Evolutionary conservation across 1,140 invertebrate species (phyloP), one percentile per base, ranked within the genome.

Genomic region (Danaus plexippus): DNA sequence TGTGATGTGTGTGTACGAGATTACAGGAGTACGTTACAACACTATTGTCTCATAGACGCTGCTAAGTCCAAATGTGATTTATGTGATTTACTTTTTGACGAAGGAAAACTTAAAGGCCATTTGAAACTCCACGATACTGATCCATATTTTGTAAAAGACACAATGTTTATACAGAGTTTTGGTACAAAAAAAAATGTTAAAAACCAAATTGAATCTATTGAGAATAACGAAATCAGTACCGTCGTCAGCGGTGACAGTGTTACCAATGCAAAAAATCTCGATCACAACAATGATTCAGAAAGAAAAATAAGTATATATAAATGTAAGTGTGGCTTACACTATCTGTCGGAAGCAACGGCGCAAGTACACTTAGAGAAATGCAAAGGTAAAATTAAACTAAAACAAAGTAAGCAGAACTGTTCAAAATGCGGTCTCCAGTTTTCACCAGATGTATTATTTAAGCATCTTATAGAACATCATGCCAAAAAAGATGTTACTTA

Each of bases 391-490:
- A 11, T 45, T 49, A 53, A 52, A 56, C 22, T 10, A 43, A 51
- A 69, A 54, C 67, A 73, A 67, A 45, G n/a, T 47, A 48, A 61
- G 47, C 74, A 79, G 64, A 63, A 57, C 43, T 82, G 79, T 59
- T 67, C 69, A 5, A 79, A 79, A 57, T 82, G 79, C 58, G 60
- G 68, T 45, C 64, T 82, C 12, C 32, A 57, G 8, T 82, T 82
- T 53, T 71, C 64, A 22, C 63, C 72, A 43, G 66, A 67, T 57
- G 56, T 67, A 54, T 67, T 80, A 51, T 82, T 77, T 64, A 71
- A 63, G 44, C 77, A 82, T 69, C 58, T 82, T 15, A 45, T 80
- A 40, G 55, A 58, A 49, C 77, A 82, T 61, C 79, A 82, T 51
- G 71, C 62, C 15, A 55, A 70, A 12, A 76, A 71, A 62, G 64